Evolutionary conservation across 2,113 vertebrate genomes (phyloP).

Genomic region (Petrocephalus zakoni): DNA sequence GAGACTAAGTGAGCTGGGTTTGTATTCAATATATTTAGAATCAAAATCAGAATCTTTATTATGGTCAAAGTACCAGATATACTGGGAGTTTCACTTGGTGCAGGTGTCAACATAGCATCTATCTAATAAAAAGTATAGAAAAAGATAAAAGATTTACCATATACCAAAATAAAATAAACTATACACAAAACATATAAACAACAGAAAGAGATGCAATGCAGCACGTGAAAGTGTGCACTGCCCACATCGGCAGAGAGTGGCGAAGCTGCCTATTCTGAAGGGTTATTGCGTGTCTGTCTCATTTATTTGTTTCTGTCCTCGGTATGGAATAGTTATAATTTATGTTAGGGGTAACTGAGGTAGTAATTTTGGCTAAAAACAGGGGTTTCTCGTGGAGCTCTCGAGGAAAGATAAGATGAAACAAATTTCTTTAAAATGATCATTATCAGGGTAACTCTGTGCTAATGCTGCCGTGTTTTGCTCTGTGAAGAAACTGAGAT

Average conservation of each 20-base stretch:
- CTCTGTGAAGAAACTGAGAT: background rate
- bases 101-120: background rate
- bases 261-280: background rate
- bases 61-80: background rate
- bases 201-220: background rate
- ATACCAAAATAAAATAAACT: background rate
- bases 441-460: background rate
- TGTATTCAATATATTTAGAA: background rate
- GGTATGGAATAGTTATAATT: conserved; percentile 14
- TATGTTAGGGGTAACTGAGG: conserved; percentile 19
- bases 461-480: background rate
- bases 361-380: conserved; percentile 4
- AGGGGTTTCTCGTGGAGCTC: background rate
- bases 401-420: background rate
- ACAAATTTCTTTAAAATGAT: conserved; percentile 14
- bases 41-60: background rate
- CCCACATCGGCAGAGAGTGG: background rate
- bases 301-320: background rate
- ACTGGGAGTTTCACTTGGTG: background rate
- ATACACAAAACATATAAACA: background rate
- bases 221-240: background rate
- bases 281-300: background rate
- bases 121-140: background rate
- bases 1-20: background rate
- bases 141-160: background rate